These are phyloP conservation scores for Himalopsyche tibetana DNA, from an alignment of 2,888 invertebrate species.

Conservation along the genomic window DNA sequence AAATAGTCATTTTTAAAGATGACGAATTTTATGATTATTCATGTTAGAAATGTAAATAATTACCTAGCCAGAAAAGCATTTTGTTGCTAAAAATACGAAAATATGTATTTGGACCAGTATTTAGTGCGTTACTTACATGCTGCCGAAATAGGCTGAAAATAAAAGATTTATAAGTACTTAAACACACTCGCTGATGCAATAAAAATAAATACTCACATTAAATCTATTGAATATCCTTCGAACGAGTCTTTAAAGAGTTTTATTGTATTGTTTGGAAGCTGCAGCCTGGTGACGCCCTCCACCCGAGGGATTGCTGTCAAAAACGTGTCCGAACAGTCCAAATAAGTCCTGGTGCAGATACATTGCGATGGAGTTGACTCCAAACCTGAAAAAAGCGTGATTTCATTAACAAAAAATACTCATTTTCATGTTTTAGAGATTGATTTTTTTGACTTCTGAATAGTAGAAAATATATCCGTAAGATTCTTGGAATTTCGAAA, in stretches of 20 bases:
- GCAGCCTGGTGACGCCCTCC: constrained; percentile 44
- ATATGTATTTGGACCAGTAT: too few relatives aligned
- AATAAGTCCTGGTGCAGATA: constrained; percentile 38
- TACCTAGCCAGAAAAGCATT: too few relatives aligned
- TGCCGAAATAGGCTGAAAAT: constrained; percentile 16
- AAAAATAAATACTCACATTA: constrained; percentile 49
- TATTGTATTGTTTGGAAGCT: constrained; percentile 54
- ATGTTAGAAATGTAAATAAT: too few relatives aligned
- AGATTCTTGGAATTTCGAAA: too few relatives aligned
- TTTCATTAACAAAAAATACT: too few relatives aligned
- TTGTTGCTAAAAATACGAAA: too few relatives aligned
- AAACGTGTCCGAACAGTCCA: constrained; percentile 45
- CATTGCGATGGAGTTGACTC: constrained; percentile 42
- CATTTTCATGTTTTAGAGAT: too few relatives aligned
- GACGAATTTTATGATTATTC: too few relatives aligned
- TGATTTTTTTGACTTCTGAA: too few relatives aligned
- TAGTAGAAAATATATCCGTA: too few relatives aligned
- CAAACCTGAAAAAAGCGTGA: constrained; percentile 6
- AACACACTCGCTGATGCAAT: constrained; percentile 7
- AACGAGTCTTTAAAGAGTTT: constrained; percentile 55
- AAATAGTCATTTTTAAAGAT: too few relatives aligned
- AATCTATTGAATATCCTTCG: constrained; percentile 38
- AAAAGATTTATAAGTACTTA: neutral
- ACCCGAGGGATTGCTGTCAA: constrained; percentile 45
- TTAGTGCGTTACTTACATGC: neutral